Percentiles rank a stretch among this genome's conserved stretches.
These are phyloP conservation scores for Lepidostoma basale DNA, from an alignment of 1,140 invertebrate species.

Conservation along the genomic window DNA sequence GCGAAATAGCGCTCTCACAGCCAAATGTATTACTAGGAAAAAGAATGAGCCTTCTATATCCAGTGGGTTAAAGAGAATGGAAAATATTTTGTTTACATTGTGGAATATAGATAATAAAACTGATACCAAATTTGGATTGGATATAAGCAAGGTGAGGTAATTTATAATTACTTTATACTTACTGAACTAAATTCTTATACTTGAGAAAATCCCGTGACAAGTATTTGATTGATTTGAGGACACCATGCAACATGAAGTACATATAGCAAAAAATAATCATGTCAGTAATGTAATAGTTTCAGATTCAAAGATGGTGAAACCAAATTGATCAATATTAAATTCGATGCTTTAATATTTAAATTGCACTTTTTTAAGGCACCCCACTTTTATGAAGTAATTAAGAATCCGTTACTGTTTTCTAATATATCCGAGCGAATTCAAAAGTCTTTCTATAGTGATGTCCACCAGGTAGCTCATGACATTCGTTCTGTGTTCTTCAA, in stretches of 20 bases:
- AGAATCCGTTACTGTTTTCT: slow-evolving; percentile 57
- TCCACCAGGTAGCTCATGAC: slow-evolving; percentile 58
- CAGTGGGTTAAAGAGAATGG: slow-evolving; percentile 54
- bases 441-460: slow-evolving; percentile 54
- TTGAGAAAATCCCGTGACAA: too few species aligned
- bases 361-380: slow-evolving; percentile 53
- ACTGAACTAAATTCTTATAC: too few species aligned
- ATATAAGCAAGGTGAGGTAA: slow-evolving; percentile 57
- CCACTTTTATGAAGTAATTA: slow-evolving; percentile 59
- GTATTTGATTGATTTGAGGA: too few species aligned
- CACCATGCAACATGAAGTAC: too few species aligned
- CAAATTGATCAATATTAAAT: too few species aligned
- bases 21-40: slow-evolving; percentile 58
- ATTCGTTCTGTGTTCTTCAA: slow-evolving; percentile 58
- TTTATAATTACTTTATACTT: too few species aligned
- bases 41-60: slow-evolving; percentile 56
- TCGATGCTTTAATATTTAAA: too few species aligned
- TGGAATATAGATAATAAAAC: slow-evolving; percentile 52
- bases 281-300: too few species aligned
- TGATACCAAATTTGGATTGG: slow-evolving; percentile 57
- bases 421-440: slow-evolving; percentile 57
- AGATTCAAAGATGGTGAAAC: too few species aligned
- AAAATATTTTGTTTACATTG: slow-evolving; percentile 51
- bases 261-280: too few species aligned
- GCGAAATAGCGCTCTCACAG: slow-evolving; percentile 17